These are phyloP conservation scores for Malthinus seriepunctatus DNA, from an alignment of 2,888 invertebrate species.

Conservation along the genomic window DNA sequence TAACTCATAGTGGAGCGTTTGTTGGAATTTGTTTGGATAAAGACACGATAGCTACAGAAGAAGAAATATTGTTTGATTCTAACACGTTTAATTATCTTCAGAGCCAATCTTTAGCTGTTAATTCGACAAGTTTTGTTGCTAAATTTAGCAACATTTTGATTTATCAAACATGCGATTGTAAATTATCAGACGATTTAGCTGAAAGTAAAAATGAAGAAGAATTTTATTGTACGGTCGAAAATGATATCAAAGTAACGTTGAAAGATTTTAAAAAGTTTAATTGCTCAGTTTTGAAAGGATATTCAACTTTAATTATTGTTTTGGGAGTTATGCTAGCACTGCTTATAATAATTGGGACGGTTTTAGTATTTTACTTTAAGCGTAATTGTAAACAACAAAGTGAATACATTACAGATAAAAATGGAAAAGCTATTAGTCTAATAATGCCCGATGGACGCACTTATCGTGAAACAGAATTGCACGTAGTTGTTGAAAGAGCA, in stretches of 20 bases:
- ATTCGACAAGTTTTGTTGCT: constrained; percentile 59
- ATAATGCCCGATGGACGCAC: constrained; percentile 82
- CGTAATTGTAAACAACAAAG: constrained; percentile 51
- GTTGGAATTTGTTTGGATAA: constrained; percentile 60
- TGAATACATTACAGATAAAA: constrained; percentile 59
- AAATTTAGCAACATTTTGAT: constrained; percentile 64
- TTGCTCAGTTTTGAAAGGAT: constrained; percentile 46
- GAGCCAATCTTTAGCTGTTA: constrained; percentile 63
- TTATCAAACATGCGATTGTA: constrained; percentile 64
- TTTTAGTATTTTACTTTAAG: constrained; percentile 52
- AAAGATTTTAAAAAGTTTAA: constrained; percentile 42
- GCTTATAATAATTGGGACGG: constrained; percentile 51
- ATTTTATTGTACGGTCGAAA: constrained; percentile 45
- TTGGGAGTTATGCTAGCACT: constrained; percentile 55
- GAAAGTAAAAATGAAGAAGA: constrained; percentile 40
- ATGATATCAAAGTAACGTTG: constrained; percentile 38
- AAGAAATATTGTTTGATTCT: constrained; percentile 64
- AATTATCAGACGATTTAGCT: constrained; percentile 37
- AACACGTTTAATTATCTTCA: constrained; percentile 63
- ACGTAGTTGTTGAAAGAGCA: constrained; percentile 83
- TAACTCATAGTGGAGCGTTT: constrained; percentile 65
- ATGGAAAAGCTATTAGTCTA: constrained; percentile 62
- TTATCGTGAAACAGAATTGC: constrained; percentile 83
- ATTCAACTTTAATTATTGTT: constrained; percentile 48
- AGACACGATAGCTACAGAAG: constrained; percentile 54